phyloP scores from a whole-genome alignment of 2,888 invertebrate species.

The Mythimna pallens region DNA sequence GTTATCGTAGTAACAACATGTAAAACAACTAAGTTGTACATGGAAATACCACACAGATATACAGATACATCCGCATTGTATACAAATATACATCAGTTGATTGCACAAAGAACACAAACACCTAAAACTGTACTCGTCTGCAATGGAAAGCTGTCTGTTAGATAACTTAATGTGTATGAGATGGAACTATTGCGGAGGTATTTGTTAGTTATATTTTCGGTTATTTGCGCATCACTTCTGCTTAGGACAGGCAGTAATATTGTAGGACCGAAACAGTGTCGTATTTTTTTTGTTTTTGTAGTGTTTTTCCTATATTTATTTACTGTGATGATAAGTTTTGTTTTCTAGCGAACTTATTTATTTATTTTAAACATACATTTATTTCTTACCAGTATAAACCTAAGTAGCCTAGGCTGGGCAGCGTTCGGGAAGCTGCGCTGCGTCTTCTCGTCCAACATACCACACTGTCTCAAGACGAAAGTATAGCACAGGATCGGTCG shows the following conservation, averaged over 20 bases:
- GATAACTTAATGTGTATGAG: slow-evolving; percentile 28
- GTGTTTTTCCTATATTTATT: not conserved
- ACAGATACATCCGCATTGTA: not conserved
- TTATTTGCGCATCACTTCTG: slow-evolving; percentile 4
- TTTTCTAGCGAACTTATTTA: not conserved
- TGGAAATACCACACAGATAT: not conserved
- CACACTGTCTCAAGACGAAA: too few species aligned
- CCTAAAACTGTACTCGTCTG: slow-evolving; percentile 54
- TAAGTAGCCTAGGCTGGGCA: too few species aligned
- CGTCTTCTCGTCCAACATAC: too few species aligned
- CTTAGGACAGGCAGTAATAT: not conserved
- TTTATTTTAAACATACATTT: too few species aligned
- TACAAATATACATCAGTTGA: slow-evolving; percentile 46
- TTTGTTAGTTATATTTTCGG: slow-evolving; percentile 29
- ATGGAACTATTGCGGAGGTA: slow-evolving; percentile 14
- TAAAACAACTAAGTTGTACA: slow-evolving; percentile 4
- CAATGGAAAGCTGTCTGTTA: slow-evolving; percentile 46
- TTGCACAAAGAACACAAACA: slow-evolving; percentile 65
- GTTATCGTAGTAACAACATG: slow-evolving; percentile 8
- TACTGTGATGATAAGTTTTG: too few species aligned
- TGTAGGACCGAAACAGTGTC: not conserved
- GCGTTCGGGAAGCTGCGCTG: too few species aligned
- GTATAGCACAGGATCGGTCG: too few species aligned
- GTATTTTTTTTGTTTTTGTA: not conserved
- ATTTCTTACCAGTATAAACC: too few species aligned